Evolutionary conservation across 2,113 vertebrate species (phyloP).

Genomic region (Dasyurus viverrinus): DNA sequence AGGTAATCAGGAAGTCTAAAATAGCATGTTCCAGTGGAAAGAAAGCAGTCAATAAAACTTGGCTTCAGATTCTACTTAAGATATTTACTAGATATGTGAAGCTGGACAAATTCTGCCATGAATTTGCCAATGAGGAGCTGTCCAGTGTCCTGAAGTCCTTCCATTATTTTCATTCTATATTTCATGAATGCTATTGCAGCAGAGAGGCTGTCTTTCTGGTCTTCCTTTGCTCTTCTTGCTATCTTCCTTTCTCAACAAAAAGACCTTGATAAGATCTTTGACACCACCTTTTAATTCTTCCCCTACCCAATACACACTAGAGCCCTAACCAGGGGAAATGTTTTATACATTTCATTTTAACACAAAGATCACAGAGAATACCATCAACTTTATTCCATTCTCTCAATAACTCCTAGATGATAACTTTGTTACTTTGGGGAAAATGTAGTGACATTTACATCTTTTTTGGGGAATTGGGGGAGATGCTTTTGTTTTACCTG

Average conservation of each 20-base stretch:
- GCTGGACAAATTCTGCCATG: background rate
- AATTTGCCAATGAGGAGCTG: background rate
- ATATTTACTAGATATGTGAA: no score
- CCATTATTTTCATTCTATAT: background rate
- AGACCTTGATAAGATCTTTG: background rate
- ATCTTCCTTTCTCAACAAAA: background rate
- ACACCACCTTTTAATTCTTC: background rate
- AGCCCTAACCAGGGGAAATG: background rate
- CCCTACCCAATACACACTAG: background rate
- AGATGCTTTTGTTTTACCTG: background rate
- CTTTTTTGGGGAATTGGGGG: background rate
- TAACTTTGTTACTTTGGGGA: background rate
- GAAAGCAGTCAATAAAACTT: no score
- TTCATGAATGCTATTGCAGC: background rate
- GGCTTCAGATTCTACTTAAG: no score
- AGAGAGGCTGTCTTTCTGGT: background rate
- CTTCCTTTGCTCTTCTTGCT: background rate
- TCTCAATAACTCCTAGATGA: background rate
- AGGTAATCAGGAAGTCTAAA: no score
- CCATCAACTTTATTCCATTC: background rate
- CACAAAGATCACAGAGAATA: background rate
- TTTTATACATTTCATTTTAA: background rate
- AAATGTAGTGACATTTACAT: background rate
- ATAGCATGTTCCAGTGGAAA: no score
- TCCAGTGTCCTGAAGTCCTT: background rate